Percentiles rank a stretch among this genome's conserved stretches.
phyloP scores from a whole-genome alignment of 2,888 invertebrate species.

The Prosapia bicincta region DNA sequence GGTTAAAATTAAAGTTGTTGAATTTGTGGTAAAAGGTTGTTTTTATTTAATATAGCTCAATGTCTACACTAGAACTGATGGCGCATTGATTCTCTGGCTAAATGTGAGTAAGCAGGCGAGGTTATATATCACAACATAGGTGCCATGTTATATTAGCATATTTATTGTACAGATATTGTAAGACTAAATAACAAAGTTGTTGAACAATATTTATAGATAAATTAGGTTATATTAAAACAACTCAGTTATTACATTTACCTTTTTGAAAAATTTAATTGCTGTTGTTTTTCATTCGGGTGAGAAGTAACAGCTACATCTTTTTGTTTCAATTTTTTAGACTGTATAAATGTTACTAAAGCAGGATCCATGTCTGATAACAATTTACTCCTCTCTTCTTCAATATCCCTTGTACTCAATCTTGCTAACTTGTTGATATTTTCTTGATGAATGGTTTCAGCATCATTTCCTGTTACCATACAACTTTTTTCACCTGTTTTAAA shows the following conservation, averaged over 20 bases:
- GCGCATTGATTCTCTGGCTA: too few species aligned
- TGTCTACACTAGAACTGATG: too few species aligned
- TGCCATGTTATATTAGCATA: too few species aligned
- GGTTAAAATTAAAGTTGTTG: too few species aligned
- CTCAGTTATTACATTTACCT: background rate
- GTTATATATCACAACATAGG: too few species aligned
- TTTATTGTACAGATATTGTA: too few species aligned
- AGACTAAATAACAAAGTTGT: too few species aligned
- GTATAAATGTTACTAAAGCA: constrained; percentile 62
- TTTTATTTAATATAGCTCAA: too few species aligned
- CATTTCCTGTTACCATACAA: constrained; percentile 42
- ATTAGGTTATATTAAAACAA: too few species aligned
- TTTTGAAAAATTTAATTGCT: background rate
- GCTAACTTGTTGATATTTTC: constrained; percentile 67
- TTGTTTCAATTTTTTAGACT: constrained; percentile 47
- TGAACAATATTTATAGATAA: too few species aligned
- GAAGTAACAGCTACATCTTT: constrained; percentile 27
- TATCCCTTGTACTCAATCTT: constrained; percentile 69
- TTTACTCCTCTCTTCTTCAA: constrained; percentile 67
- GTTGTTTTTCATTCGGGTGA: constrained; percentile 33
- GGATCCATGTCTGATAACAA: constrained; percentile 63
- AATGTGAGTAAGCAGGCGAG: too few species aligned
- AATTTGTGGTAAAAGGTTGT: too few species aligned
- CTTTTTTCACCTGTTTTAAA: constrained; percentile 37
- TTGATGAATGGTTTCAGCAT: constrained; percentile 59